Conservation (phyloP, 2,113 vertebrate genomes). For the Hystrix cristata region DNA sequence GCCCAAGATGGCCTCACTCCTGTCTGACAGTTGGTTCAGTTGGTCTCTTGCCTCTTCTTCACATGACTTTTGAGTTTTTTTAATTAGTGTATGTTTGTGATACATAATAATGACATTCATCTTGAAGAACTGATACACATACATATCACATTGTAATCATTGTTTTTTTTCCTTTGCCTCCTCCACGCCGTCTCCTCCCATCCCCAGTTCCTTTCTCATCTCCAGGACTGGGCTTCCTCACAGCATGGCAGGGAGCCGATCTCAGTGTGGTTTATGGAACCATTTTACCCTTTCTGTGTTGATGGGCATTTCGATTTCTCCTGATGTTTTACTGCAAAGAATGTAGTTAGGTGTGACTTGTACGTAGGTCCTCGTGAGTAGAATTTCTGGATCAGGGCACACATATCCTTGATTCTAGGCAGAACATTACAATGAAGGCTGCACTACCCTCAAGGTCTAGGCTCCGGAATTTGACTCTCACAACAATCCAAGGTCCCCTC, state of each 20-base stretch:
- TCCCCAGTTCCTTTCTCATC: background rate
- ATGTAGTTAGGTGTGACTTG: background rate
- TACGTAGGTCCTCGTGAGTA: background rate
- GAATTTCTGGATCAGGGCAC: background rate
- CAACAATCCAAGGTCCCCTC: background rate
- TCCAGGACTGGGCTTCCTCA: background rate
- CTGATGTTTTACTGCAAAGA: background rate
- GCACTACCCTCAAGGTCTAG: background rate
- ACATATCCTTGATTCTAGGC: background rate
- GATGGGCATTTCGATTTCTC: background rate
- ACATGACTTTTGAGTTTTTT: background rate
- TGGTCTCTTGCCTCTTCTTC: background rate
- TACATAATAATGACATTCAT: background rate
- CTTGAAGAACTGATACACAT: background rate
- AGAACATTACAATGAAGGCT: background rate
- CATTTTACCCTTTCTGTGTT: background rate
- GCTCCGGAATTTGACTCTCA: background rate
- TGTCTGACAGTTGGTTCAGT: background rate
- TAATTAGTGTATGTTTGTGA: background rate
- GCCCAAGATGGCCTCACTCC: background rate
- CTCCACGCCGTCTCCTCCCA: background rate
- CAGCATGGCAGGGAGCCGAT: background rate
- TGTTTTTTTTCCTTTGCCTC: background rate
- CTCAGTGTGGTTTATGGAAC: background rate
- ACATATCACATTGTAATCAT: background rate